These are phyloP conservation scores for Lithobates pipiens DNA, from an alignment of 2,797 vertebrate genomes.

Conservation along the genomic window DNA sequence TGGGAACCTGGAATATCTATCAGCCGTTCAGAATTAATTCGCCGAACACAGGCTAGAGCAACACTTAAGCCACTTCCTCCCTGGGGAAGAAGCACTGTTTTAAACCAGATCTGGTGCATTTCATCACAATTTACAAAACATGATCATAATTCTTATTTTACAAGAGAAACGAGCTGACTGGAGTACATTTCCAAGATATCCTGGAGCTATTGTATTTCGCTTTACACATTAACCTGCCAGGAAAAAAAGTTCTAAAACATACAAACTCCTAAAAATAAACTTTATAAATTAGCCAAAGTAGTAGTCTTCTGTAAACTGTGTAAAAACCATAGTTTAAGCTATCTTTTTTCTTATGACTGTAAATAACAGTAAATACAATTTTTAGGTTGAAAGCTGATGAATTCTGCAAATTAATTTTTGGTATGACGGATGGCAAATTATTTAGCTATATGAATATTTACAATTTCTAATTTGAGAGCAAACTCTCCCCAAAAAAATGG, in stretches of 20 bases:
- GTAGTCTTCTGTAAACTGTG: too few species aligned
- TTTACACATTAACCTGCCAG: constrained; percentile 39
- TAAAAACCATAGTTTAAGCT: too few species aligned
- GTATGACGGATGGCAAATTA: too few species aligned
- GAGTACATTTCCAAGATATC: constrained; percentile 48
- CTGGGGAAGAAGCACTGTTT: constrained; percentile 56
- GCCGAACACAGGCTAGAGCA: constrained; percentile 53
- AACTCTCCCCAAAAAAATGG: too few species aligned
- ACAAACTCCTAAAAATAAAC: not conserved
- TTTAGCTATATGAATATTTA: too few species aligned
- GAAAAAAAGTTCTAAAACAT: constrained; percentile 2
- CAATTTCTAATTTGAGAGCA: too few species aligned
- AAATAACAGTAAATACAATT: too few species aligned
- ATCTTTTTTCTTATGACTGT: too few species aligned
- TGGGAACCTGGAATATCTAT: constrained; percentile 60
- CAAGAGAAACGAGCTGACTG: constrained; percentile 46
- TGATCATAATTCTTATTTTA: constrained; percentile 62
- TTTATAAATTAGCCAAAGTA: not conserved
- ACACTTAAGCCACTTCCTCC: constrained; percentile 61
- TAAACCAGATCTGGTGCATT: constrained; percentile 59
- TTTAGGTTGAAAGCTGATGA: too few species aligned
- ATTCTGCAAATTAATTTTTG: too few species aligned
- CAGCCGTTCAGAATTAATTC: constrained; percentile 56
- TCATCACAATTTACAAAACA: constrained; percentile 63
- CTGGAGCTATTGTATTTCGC: constrained; percentile 48